Conservation (phyloP, 1,140 invertebrate genomes). For the Atta cephalotes region DNA sequence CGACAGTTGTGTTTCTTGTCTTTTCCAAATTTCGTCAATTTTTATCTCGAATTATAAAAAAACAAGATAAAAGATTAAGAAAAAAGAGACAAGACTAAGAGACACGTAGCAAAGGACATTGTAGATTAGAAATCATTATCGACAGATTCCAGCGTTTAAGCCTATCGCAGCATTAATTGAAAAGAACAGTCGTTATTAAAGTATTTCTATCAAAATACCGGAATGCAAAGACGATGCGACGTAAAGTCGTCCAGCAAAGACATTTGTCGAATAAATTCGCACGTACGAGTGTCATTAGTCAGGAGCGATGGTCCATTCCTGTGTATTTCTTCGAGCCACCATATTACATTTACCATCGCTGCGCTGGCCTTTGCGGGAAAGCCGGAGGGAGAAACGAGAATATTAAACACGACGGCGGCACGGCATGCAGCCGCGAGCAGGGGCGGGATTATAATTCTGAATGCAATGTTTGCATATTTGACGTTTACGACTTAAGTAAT, state of each 20-base stretch:
- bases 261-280: slow-evolving; percentile 67
- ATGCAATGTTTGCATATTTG: slow-evolving; percentile 80
- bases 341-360: not conserved
- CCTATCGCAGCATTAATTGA: not conserved
- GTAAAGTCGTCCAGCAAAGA: slow-evolving; percentile 46
- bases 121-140: not conserved
- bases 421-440: slow-evolving; percentile 54
- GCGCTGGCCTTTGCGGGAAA: slow-evolving; percentile 4
- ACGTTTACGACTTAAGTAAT: slow-evolving; percentile 77
- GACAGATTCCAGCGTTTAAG: not conserved
- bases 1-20: no score
- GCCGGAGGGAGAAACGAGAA: slow-evolving; percentile 55
- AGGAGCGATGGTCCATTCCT: slow-evolving; percentile 22
- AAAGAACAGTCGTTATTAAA: not conserved
- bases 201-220: not conserved
- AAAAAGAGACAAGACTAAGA: no score
- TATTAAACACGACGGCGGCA: slow-evolving; percentile 55
- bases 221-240: slow-evolving; percentile 25
- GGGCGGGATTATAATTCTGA: slow-evolving; percentile 74
- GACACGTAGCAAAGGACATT: no score
- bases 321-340: not conserved
- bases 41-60: no score
- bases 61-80: no score
- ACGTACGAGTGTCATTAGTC: slow-evolving; percentile 42
- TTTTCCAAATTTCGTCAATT: no score